Percentiles rank a stretch among this genome's conserved stretches.
Evolutionary conservation across 2,888 invertebrate genomes (phyloP).

Genomic region (Labia minor): DNA sequence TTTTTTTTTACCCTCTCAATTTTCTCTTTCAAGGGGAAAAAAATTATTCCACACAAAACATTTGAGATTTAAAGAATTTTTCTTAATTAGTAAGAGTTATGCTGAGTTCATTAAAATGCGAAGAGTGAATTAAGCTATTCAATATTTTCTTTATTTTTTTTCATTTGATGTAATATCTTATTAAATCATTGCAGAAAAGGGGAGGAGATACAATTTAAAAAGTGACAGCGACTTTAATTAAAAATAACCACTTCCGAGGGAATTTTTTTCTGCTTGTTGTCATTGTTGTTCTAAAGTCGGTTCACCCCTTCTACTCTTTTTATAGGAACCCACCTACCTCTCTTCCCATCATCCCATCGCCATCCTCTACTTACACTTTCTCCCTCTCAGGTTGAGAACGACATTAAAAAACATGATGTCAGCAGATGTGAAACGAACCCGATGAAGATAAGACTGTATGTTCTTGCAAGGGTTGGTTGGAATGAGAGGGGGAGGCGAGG

Average conservation of each 20-base stretch:
- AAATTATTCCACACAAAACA: no score
- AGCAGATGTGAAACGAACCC: constrained; percentile 1
- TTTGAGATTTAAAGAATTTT: no score
- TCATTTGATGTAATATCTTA: background rate
- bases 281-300: background rate
- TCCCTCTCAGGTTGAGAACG: background rate
- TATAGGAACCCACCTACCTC: no score
- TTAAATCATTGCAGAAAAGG: background rate
- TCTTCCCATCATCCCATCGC: no score
- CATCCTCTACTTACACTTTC: no score
- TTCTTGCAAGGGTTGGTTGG: background rate
- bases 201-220: constrained; percentile 3
- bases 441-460: background rate
- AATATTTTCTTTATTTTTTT: constrained; percentile 9
- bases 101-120: background rate
- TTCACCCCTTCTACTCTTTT: background rate
- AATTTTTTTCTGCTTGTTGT: constrained; percentile 4
- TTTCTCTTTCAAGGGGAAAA: no score
- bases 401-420: constrained; percentile 13
- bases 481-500: no score
- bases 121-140: background rate
- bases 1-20: no score
- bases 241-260: constrained; percentile 13
- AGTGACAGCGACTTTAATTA: constrained; percentile 7
- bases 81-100: no score